A percentile compares a stretch with the other conserved stretches of the same genome.
phyloP scores from a whole-genome alignment of 2,888 invertebrate species.

The Athrips mouffetella region DNA sequence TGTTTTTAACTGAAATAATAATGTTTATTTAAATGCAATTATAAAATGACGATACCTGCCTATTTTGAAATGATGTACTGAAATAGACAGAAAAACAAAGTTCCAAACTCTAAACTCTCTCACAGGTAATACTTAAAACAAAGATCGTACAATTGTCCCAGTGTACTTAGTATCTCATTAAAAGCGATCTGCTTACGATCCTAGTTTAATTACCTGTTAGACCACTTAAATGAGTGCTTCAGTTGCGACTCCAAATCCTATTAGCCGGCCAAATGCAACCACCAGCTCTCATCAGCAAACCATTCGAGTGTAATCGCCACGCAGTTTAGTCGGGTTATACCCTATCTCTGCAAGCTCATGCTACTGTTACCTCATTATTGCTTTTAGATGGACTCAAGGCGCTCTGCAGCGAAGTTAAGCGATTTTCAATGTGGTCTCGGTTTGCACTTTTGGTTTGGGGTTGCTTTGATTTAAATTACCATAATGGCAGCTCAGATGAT shows the following conservation, averaged over 20 bases:
- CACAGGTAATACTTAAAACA: no score
- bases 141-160: not conserved
- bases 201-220: constrained; percentile 10
- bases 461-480: no score
- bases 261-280: constrained; percentile 25
- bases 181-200: constrained; percentile 1
- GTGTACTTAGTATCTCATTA: not conserved
- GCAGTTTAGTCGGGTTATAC: constrained; percentile 30
- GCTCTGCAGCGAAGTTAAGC: not conserved
- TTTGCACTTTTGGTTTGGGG: no score
- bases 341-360: constrained; percentile 26
- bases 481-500: no score
- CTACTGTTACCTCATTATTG: constrained; percentile 34
- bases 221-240: not conserved
- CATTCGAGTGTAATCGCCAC: constrained; percentile 28
- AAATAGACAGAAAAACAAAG: no score
- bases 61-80: no score
- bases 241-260: constrained; percentile 19
- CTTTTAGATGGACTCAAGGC: constrained; percentile 26
- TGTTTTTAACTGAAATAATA: no score
- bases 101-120: no score
- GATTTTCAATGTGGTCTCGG: not conserved
- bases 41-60: no score
- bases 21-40: no score
- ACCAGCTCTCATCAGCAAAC: constrained; percentile 25